These are phyloP conservation scores for Eueremaeus valkanovi DNA, from an alignment of 2,888 invertebrate species.

Conservation along the genomic window DNA sequence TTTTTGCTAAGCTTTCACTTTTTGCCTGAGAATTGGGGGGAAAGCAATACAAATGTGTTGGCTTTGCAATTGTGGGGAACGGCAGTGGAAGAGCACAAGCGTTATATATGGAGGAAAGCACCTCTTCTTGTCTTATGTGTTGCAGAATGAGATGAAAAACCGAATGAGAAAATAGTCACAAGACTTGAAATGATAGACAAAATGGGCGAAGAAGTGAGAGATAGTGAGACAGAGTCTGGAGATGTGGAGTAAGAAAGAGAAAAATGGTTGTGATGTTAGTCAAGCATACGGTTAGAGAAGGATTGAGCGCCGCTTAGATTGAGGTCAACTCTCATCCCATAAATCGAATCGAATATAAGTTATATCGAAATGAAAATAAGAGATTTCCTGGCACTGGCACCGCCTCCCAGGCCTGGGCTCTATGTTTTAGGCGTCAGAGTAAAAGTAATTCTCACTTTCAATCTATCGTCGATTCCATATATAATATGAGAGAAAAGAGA, in stretches of 20 bases:
- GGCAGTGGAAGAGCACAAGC: no score
- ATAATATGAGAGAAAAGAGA: background rate
- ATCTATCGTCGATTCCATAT: background rate
- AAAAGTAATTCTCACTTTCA: slow-evolving; percentile 13
- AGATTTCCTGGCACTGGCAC: background rate
- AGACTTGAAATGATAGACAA: no score
- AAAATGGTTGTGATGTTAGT: background rate
- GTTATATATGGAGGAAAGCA: no score
- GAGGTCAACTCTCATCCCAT: slow-evolving; percentile 22
- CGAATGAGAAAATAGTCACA: no score
- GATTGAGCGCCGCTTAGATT: slow-evolving; percentile 6
- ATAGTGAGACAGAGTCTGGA: background rate
- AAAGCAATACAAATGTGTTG: no score
- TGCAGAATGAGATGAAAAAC: no score
- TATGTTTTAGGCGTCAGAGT: background rate
- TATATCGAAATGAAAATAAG: background rate
- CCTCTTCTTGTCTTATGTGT: no score
- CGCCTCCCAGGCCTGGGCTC: background rate
- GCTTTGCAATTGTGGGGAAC: no score
- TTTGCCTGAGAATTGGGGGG: no score
- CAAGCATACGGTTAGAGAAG: background rate
- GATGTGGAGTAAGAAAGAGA: background rate
- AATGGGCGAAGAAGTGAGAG: no score
- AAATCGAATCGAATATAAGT: background rate
- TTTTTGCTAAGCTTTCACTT: no score